Evolutionary conservation across 2,888 invertebrate species (phyloP), one percentile per base, ranked within the genome.

Genomic region (Caenorhabditis parvicauda): DNA sequence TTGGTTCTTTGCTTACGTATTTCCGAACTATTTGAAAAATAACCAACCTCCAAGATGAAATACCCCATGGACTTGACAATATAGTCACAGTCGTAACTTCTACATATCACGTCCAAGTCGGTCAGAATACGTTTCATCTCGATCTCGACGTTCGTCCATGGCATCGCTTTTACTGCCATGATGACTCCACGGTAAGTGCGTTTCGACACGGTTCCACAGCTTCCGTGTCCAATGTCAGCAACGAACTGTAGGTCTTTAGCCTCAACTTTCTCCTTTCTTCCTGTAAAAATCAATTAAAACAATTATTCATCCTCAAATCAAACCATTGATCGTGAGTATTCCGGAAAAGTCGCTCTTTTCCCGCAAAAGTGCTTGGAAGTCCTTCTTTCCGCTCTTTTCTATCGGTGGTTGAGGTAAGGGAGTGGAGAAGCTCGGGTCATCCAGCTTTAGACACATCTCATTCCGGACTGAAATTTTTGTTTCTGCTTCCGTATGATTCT

Each of bases 61-160:
- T 93, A 95, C 39, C 98, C 98, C 79, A 92, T 87, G 83, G 95
- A 98, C 82, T 92, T 88, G 74, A 98, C 96, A 75, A 98, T 98
- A 84, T 90, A 94, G 35, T 90, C 90, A 84, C 95, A 96, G 83
- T 92, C 93, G 80, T 93, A 91, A 22, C 94, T 94, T 72, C 94
- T 90, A n/a, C 94, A 87, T 55, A 98, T 94, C 45, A 98, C 95
- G 83, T 96, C 94, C 67, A 98, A 86, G 84, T 98, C 98, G 94
- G 95, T 96, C 51, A 95, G 89, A 70, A 98, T 96, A 67, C 98
- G 87, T 83, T 96, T 96, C 70, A 92, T 95, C 83, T 96, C 96
- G 82, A 96, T 96, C 0, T 88, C 88, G 82, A 95, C 95, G 19
- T 94, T 92, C 1, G 95, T 94, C 44, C 95, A 88, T 63, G 95